Conservation (phyloP, 2,797 vertebrate genomes). For the Squalus acanthias region DNA sequence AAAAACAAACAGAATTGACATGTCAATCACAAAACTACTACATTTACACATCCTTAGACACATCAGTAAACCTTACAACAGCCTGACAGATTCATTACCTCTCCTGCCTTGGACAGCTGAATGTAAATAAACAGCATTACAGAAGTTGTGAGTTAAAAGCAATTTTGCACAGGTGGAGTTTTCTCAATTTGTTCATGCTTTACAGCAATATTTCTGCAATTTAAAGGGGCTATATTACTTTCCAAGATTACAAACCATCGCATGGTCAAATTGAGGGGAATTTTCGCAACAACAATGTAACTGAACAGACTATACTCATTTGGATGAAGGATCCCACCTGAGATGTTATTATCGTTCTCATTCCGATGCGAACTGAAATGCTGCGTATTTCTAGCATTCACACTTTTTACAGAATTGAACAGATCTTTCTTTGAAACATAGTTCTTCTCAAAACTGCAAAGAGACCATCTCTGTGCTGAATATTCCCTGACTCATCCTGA, state of each 20-base stretch:
- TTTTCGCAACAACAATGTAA: neutral
- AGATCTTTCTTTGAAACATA: neutral
- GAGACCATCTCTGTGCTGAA: neutral
- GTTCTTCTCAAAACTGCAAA: neutral
- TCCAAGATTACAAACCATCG: neutral
- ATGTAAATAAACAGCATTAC: neutral
- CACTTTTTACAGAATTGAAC: neutral
- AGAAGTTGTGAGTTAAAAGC: neutral
- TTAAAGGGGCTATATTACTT: neutral
- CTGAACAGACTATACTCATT: neutral
- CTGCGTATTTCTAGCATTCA: neutral
- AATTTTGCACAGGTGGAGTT: too few species aligned
- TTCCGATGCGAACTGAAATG: neutral
- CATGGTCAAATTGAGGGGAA: neutral
- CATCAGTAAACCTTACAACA: neutral
- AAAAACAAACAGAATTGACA: neutral
- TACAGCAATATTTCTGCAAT: neutral
- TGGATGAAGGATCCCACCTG: neutral
- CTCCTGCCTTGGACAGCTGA: neutral
- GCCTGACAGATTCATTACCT: neutral
- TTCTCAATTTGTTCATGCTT: too few species aligned
- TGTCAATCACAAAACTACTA: neutral
- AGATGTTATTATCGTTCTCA: neutral
- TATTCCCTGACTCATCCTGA: neutral
- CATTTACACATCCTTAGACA: neutral